phyloP scores from a whole-genome alignment of 1,140 invertebrate species.

The Euwallacea similis region DNA sequence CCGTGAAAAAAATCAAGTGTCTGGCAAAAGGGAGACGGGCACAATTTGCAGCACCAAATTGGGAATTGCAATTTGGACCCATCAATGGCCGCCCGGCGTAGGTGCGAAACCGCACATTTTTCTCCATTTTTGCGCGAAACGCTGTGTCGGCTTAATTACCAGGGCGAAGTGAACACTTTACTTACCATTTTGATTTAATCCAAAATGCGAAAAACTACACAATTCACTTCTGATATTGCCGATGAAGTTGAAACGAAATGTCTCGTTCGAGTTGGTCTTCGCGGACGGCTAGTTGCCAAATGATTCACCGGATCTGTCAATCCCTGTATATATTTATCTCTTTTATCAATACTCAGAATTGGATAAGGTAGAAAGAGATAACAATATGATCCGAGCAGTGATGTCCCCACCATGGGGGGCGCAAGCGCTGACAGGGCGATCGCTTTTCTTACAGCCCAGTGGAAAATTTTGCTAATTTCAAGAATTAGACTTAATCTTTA shows the following conservation, averaged over 20 bases:
- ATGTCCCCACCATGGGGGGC: background rate
- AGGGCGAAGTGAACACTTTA: constrained; percentile 21
- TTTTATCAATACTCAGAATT: constrained; percentile 12
- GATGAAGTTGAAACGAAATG: constrained; percentile 48
- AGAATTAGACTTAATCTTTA: no score
- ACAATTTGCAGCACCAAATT: background rate
- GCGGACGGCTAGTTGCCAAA: constrained; percentile 53
- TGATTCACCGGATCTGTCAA: constrained; percentile 35
- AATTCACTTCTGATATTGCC: constrained; percentile 47
- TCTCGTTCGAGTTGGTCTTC: constrained; percentile 43
- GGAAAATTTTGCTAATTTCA: no score
- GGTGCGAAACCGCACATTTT: constrained; percentile 15
- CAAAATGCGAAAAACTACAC: constrained; percentile 44
- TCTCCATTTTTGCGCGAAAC: constrained; percentile 18
- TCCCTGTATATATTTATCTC: constrained; percentile 35
- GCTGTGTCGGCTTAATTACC: background rate
- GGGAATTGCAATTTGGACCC: constrained; percentile 4
- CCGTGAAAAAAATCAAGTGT: no score
- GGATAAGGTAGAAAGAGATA: constrained; percentile 1
- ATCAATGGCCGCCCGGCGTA: constrained; percentile 39
- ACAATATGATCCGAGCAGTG: background rate
- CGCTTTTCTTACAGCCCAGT: background rate
- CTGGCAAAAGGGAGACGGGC: background rate
- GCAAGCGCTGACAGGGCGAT: constrained; percentile 15
- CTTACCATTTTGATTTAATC: constrained; percentile 53